Conservation (phyloP, 2,888 invertebrate species). For the Chymomyza procnemis region DNA sequence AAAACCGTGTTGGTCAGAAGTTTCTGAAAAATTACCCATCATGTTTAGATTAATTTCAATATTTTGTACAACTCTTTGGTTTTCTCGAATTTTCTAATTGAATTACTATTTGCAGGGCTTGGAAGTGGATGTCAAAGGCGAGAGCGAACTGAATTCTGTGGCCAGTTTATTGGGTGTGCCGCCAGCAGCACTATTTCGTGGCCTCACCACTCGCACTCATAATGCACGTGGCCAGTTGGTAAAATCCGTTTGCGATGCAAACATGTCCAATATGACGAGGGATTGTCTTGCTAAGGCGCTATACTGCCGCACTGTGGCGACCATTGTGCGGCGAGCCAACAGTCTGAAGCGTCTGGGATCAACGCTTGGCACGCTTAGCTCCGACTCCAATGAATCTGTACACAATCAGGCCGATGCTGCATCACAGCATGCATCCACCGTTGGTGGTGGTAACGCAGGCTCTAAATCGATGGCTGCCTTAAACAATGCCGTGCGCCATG, state of each 20-base stretch:
- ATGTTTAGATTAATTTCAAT: too few relatives aligned
- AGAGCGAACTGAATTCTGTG: conserved; percentile 90
- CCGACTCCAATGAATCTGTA: conserved; percentile 91
- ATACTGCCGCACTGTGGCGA: conserved; percentile 95
- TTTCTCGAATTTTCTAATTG: too few relatives aligned
- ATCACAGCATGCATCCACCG: conserved; percentile 90
- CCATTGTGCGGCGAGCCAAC: conserved; percentile 94
- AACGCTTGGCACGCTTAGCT: conserved; percentile 90
- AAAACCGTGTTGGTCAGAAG: too few relatives aligned
- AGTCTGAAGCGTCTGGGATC: conserved; percentile 91
- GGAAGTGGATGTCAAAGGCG: conserved; percentile 88
- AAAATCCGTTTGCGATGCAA: conserved; percentile 89
- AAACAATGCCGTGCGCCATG: conserved; percentile 94
- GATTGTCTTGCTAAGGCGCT: conserved; percentile 94
- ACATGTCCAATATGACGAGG: conserved; percentile 91
- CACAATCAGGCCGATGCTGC: conserved; percentile 91
- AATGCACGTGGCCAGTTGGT: conserved; percentile 88
- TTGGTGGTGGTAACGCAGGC: conserved; percentile 88
- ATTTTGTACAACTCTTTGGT: too few relatives aligned
- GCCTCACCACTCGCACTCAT: conserved; percentile 89
- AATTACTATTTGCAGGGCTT: conserved; percentile 79
- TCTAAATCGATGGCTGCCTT: conserved; percentile 94
- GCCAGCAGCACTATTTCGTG: conserved; percentile 81
- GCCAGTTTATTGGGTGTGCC: conserved; percentile 87
- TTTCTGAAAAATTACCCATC: too few relatives aligned